A percentile compares a stretch with the other conserved stretches of the same genome.
Conservation (phyloP, 2,113 vertebrate species). For the Cinclus cinclus region DNA sequence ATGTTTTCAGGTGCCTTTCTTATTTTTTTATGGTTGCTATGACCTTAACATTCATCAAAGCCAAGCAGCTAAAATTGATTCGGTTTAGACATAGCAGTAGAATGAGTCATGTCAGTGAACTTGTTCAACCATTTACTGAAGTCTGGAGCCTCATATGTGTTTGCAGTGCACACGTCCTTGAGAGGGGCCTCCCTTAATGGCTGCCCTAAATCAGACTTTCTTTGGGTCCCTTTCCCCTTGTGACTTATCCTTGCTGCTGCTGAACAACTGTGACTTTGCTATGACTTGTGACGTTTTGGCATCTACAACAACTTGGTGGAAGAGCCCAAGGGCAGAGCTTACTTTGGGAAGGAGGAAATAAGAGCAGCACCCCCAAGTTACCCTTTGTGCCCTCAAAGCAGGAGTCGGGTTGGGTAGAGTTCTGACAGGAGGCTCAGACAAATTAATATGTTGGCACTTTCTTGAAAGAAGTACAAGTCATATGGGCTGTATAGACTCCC, state of each 20-base stretch:
- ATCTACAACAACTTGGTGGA: not conserved
- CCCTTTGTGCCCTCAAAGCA: not conserved
- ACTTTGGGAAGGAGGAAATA: not conserved
- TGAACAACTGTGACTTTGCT: not conserved
- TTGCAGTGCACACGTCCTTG: not conserved
- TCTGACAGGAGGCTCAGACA: not conserved
- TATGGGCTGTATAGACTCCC: not conserved
- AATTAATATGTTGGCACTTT: not conserved
- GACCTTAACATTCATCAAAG: slow-evolving; percentile 25
- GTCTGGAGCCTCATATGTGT: not conserved
- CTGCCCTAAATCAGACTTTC: not conserved
- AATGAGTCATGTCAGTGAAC: slow-evolving; percentile 51
- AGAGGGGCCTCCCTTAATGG: not conserved
- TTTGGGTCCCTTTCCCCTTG: not conserved
- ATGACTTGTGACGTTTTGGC: not conserved
- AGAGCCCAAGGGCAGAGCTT: not conserved
- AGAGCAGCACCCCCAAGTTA: not conserved
- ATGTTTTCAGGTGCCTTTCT: slow-evolving; percentile 44
- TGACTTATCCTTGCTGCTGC: not conserved
- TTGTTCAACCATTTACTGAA: slow-evolving; percentile 47
- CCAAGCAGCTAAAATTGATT: slow-evolving; percentile 17
- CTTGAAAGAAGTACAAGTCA: not conserved
- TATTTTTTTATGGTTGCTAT: slow-evolving; percentile 15
- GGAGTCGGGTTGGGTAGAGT: not conserved
- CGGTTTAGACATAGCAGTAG: slow-evolving; percentile 25